These are phyloP conservation scores for Rynchops niger DNA, from an alignment of 2,113 vertebrate species.

Conservation along the genomic window DNA sequence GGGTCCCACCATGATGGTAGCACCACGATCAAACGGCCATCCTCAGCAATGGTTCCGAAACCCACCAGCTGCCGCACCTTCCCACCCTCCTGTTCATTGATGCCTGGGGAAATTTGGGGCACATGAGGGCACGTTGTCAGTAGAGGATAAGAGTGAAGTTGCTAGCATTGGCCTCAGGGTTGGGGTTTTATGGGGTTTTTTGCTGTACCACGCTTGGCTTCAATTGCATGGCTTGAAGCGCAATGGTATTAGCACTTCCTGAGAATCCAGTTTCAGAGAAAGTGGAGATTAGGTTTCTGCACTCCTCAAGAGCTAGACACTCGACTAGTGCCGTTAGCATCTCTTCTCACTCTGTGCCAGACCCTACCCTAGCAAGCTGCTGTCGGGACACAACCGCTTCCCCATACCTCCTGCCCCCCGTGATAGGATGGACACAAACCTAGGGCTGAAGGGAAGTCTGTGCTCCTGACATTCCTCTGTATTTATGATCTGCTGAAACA, in stretches of 20 bases:
- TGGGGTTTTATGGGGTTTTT: not conserved
- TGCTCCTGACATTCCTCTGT: not conserved
- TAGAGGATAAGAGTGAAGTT: not conserved
- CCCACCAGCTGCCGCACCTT: not conserved
- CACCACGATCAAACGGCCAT: not conserved
- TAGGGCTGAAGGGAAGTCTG: not conserved
- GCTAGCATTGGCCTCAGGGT: rapidly evolving
- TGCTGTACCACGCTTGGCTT: not conserved
- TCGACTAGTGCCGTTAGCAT: not conserved
- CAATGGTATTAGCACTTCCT: not conserved
- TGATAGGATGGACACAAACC: not conserved
- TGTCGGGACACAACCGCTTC: not conserved
- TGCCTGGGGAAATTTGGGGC: not conserved
- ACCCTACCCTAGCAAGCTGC: not conserved
- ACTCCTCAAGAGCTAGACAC: slow-evolving; percentile 15
- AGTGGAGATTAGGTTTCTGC: slow-evolving; percentile 50
- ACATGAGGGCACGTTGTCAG: not conserved
- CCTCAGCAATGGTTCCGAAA: not conserved
- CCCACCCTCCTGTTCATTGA: not conserved
- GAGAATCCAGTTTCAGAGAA: slow-evolving; percentile 66
- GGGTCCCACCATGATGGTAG: not conserved
- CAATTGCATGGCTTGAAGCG: not conserved
- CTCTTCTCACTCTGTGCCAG: rapidly evolving
- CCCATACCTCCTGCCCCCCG: rapidly evolving
- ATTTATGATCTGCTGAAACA: slow-evolving; percentile 6